phyloP scores from a whole-genome alignment of 1,140 invertebrate species.

The Steinernema khuongi region DNA sequence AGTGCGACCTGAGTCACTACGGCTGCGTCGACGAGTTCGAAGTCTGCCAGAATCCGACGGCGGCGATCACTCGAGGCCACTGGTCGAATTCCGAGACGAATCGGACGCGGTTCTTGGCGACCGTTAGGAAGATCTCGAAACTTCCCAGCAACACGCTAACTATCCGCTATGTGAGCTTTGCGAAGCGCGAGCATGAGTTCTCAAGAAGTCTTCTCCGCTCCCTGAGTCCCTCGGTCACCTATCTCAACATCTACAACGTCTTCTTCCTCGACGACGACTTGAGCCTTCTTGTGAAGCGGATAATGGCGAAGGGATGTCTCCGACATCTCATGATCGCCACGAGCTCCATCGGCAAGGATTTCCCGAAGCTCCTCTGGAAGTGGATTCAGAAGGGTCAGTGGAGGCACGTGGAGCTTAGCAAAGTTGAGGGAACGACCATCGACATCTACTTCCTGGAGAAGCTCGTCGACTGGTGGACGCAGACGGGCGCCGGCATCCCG shows the following conservation, averaged over 20 bases:
- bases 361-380: neutral
- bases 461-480: neutral
- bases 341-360: neutral
- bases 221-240: neutral
- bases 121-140: neutral
- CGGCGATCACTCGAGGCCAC: neutral
- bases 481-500: neutral
- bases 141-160: neutral
- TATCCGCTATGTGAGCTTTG: neutral
- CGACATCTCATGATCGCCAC: neutral
- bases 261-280: neutral
- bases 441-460: neutral
- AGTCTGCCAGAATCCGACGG: neutral
- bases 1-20: neutral
- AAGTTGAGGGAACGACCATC: neutral
- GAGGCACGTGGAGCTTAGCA: neutral
- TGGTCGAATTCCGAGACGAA: slow-evolving; percentile 11
- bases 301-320: neutral
- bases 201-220: neutral
- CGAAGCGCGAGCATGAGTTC: neutral
- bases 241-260: neutral
- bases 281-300: neutral
- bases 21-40: neutral
- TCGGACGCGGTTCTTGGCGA: neutral
- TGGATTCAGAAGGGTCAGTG: neutral